A percentile compares a stretch with the other conserved stretches of the same genome.
These are phyloP conservation scores for Melanostoma scalare DNA, from an alignment of 2,888 invertebrate genomes.

Conservation along the genomic window DNA sequence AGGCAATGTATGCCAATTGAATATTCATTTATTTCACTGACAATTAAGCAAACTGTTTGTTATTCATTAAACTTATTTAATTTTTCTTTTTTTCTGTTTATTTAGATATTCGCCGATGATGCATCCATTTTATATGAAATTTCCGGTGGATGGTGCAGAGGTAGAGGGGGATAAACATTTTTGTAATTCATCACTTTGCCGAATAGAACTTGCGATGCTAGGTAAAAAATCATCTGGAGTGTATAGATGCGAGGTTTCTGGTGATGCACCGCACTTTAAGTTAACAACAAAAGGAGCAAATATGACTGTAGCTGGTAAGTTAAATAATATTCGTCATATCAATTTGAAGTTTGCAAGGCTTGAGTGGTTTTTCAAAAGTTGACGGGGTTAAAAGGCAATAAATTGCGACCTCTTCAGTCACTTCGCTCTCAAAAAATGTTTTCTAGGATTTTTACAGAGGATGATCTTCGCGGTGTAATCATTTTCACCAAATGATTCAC, in stretches of 20 bases:
- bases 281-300: conserved; percentile 83
- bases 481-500: no score
- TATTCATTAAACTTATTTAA: background rate
- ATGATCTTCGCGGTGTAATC: no score
- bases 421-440: no score
- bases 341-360: no score
- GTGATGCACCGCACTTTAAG: conserved; percentile 83
- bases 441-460: no score
- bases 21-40: no score
- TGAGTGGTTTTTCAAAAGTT: no score
- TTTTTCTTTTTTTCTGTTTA: background rate
- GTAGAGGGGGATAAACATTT: conserved; percentile 72
- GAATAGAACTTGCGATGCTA: conserved; percentile 74
- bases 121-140: conserved; percentile 75
- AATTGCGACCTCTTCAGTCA: no score
- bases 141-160: conserved; percentile 74
- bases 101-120: conserved; percentile 76
- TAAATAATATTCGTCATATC: background rate
- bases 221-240: conserved; percentile 80
- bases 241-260: conserved; percentile 83
- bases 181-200: conserved; percentile 75
- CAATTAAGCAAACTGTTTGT: background rate
- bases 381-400: no score
- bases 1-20: background rate
- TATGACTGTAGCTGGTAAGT: conserved; percentile 83